phyloP scores from a whole-genome alignment of 2,888 invertebrate species.

The Phalera bucephala region DNA sequence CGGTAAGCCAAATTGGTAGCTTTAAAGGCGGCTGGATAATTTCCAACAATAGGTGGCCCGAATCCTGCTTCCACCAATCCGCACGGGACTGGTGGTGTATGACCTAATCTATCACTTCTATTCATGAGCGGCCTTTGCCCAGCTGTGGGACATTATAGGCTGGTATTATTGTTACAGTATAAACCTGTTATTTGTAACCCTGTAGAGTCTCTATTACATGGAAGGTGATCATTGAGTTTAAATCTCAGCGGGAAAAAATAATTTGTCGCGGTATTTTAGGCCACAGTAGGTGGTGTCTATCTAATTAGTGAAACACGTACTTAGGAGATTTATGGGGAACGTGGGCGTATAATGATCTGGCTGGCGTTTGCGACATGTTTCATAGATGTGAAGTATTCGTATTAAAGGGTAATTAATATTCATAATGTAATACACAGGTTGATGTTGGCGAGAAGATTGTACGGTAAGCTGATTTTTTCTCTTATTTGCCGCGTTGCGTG shows the following conservation, averaged over 20 bases:
- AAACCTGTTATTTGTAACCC: slow-evolving; percentile 22
- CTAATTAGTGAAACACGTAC: slow-evolving; percentile 40
- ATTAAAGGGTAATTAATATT: background rate
- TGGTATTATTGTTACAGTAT: too few species aligned
- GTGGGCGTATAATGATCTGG: slow-evolving; percentile 16
- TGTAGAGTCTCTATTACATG: slow-evolving; percentile 25
- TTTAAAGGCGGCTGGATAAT: too few species aligned
- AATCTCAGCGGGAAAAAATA: slow-evolving; percentile 42
- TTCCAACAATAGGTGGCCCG: too few species aligned
- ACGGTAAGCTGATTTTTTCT: too few species aligned
- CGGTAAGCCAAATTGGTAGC: too few species aligned
- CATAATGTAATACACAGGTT: background rate
- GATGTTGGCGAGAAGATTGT: too few species aligned
- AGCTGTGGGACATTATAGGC: too few species aligned
- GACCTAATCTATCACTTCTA: too few species aligned
- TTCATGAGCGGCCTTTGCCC: too few species aligned
- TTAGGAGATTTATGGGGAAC: slow-evolving; percentile 27
- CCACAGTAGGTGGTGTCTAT: slow-evolving; percentile 47
- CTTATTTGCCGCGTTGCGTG: too few species aligned
- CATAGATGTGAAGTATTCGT: background rate
- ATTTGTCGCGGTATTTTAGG: slow-evolving; percentile 37
- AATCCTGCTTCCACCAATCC: too few species aligned
- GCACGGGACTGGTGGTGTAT: too few species aligned
- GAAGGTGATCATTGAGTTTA: slow-evolving; percentile 23
- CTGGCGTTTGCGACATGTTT: background rate